Evolutionary conservation across 2,888 invertebrate species (phyloP), one percentile per base, ranked within the genome.

Genomic region (Hartigia nigra): DNA sequence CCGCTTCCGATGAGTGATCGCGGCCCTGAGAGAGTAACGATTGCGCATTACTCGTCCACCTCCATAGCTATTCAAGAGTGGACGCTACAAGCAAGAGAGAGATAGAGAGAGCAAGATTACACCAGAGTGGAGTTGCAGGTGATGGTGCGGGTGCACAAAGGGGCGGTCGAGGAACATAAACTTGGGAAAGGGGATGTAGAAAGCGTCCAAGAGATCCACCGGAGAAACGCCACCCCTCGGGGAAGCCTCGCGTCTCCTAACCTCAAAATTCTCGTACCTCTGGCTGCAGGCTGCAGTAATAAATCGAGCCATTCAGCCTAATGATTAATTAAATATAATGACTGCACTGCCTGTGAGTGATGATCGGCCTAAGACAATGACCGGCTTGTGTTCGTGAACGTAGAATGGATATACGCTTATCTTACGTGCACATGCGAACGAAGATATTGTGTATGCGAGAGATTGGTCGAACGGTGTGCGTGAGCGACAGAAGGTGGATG

Each of bases 281-380:
- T 36, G 75, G 72, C 72, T 72, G 31, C 72, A 32, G 31, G 72
- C 72, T 14, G 72, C 72, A 35, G 78, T 79, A 76, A 90, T 88
- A 86, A 88, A 87, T 90, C 87, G 86, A 85, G 86, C 84, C 86
- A 85, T 87, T 86, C 84, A 82, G 81, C 79, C 84, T 87, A 86
- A 88, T 88, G 88, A 91, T 90, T 89, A 90, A 91, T 90, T 90
- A 90, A 90, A 88, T 84, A 84, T 88, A 89, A 90, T 88, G 89
- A 90, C 87, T 83, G 82, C 82, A 83, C 79, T 79, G 81, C 79
- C 83, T 81, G 83, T 86, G 88, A 87, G 83, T 84, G 88, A 89
- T 88, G 87, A 87, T 84, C 85, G n/a, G 83, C 82, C 85, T 84
- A 84, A 90, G 86, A 90, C 90, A 90, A 89, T 89, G 85, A 87